Percentiles rank a stretch among this genome's conserved stretches.
Conservation (phyloP, 2,113 vertebrate genomes). For the Apaloderma vittatum region DNA sequence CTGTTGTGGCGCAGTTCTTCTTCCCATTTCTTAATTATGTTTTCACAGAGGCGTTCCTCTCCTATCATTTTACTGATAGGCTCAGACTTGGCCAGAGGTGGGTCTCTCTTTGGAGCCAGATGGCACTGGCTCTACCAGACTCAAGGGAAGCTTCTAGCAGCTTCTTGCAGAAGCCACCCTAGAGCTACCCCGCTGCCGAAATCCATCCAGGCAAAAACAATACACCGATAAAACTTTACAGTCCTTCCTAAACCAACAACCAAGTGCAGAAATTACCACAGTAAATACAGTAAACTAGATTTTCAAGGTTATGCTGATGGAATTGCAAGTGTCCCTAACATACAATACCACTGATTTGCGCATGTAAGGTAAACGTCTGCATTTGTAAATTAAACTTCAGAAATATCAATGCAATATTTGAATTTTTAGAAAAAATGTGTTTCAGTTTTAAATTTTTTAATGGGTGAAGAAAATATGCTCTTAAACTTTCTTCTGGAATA, state of each 20-base stretch:
- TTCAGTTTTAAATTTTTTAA: not conserved
- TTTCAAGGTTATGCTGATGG: not conserved
- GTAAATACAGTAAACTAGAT: not conserved
- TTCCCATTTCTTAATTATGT: too few species aligned
- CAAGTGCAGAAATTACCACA: not conserved
- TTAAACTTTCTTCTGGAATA: not conserved
- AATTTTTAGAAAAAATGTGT: not conserved
- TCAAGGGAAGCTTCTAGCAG: too few species aligned
- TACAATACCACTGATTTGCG: not conserved
- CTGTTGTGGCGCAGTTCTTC: too few species aligned
- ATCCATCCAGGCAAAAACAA: not conserved
- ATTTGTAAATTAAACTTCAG: not conserved
- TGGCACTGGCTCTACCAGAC: too few species aligned
- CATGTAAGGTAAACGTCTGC: not conserved
- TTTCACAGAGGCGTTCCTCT: too few species aligned
- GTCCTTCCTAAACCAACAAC: not conserved
- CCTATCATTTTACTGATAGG: too few species aligned
- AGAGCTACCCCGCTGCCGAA: too few species aligned
- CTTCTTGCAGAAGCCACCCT: too few species aligned
- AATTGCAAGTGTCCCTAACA: not conserved
- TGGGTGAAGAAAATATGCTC: not conserved
- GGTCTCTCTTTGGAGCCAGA: too few species aligned
- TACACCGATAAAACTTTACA: not conserved
- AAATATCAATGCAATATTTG: not conserved
- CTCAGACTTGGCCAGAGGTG: too few species aligned